These are phyloP conservation scores for Pentalonia nigronervosa DNA, from an alignment of 1,140 invertebrate species.

Conservation along the genomic window DNA sequence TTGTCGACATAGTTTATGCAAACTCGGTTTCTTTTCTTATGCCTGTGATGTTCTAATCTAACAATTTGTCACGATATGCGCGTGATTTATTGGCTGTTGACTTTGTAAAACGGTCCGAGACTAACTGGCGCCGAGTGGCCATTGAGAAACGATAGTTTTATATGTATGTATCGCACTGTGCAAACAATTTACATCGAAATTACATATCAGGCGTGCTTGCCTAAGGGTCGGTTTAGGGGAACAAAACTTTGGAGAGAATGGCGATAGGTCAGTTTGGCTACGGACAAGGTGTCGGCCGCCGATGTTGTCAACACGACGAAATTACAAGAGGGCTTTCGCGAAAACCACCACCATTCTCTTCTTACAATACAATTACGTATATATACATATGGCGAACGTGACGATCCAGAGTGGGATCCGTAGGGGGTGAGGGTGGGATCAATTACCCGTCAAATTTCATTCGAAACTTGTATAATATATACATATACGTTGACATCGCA, in stretches of 20 bases:
- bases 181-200: conserved; percentile 7
- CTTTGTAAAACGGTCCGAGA: not conserved
- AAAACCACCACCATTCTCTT: not conserved
- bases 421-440: not conserved
- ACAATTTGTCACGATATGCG: not conserved
- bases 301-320: not conserved
- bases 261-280: not conserved
- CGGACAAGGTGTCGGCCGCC: not conserved
- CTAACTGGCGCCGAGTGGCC: not conserved
- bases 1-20: not conserved
- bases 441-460: conserved; percentile 29
- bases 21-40: not conserved
- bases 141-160: not conserved
- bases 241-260: not conserved
- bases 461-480: not conserved
- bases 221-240: not conserved
- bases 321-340: not conserved
- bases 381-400: not conserved
- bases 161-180: not conserved
- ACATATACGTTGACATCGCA: not conserved
- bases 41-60: not conserved
- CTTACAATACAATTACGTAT: not conserved
- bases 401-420: not conserved
- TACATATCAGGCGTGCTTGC: not conserved
- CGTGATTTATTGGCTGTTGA: not conserved